Conservation (phyloP, 2,113 vertebrate genomes). For the Conger conger region DNA sequence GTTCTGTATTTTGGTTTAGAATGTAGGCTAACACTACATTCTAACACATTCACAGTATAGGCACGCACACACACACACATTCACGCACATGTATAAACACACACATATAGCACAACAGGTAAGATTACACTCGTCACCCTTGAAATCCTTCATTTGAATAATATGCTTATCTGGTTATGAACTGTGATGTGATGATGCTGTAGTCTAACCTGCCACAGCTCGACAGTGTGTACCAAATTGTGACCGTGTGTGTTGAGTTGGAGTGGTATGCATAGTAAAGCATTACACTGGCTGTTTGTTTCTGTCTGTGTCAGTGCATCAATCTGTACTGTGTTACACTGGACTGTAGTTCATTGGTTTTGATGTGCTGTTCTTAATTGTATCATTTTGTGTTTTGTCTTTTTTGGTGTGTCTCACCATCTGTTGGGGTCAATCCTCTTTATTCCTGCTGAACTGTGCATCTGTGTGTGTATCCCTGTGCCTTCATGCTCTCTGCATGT, state of each 20-base stretch:
- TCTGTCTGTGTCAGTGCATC: neutral
- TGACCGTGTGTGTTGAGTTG: neutral
- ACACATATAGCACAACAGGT: neutral
- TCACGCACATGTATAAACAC: no score
- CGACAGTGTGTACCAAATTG: neutral
- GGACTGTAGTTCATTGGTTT: neutral
- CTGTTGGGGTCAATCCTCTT: neutral
- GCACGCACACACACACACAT: neutral
- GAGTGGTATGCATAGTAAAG: neutral
- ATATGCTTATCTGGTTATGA: neutral
- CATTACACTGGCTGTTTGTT: constrained; percentile 19
- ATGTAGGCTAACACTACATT: neutral
- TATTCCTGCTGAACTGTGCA: neutral
- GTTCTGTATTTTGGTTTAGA: no score
- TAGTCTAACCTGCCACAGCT: neutral
- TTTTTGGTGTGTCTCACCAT: neutral
- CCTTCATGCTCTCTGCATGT: neutral
- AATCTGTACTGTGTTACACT: neutral
- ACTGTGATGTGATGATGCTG: no score
- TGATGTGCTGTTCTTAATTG: constrained; percentile 15
- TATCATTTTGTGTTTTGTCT: constrained; percentile 15
- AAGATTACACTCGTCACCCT: neutral
- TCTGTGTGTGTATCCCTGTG: neutral
- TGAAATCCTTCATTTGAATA: neutral
- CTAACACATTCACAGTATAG: neutral